Evolutionary conservation across 2,797 vertebrate species (phyloP).

Genomic region (Psittacula derbiana): DNA sequence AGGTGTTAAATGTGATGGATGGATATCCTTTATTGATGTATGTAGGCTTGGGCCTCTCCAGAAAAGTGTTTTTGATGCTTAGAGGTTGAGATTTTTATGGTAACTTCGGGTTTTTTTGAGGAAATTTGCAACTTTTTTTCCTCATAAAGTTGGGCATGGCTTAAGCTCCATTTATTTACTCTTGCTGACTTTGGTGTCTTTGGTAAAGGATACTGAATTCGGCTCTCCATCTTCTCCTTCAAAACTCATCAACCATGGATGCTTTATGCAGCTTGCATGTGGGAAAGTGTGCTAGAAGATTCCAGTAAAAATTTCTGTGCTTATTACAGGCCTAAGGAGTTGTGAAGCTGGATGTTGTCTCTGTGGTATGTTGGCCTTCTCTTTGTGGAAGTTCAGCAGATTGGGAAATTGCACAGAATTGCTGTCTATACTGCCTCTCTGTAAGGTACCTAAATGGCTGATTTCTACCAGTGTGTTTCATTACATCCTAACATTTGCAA

Average conservation of each 20-base stretch:
- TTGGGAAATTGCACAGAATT: not conserved
- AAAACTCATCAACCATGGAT: not conserved
- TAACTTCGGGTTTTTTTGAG: not conserved
- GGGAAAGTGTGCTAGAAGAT: not conserved
- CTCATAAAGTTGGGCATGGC: not conserved
- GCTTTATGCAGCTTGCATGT: accelerated
- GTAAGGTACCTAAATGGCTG: not conserved
- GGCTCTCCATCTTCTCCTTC: not conserved
- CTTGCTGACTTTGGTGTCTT: not conserved
- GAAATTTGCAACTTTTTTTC: not conserved
- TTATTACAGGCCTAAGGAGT: not conserved
- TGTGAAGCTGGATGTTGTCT: not conserved
- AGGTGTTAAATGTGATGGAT: not conserved
- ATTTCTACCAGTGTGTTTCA: accelerated
- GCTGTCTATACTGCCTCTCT: not conserved
- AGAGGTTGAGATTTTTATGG: not conserved
- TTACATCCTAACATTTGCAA: not conserved
- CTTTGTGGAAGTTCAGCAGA: not conserved
- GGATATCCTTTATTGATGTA: not conserved
- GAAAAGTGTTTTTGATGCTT: not conserved
- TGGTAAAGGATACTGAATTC: not conserved
- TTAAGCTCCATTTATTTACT: not conserved
- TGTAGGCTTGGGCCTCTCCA: not conserved
- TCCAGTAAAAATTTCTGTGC: not conserved
- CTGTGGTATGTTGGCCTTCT: not conserved